phyloP scores from a whole-genome alignment of 2,113 vertebrate genomes.

The Cochlearius cochlearius region DNA sequence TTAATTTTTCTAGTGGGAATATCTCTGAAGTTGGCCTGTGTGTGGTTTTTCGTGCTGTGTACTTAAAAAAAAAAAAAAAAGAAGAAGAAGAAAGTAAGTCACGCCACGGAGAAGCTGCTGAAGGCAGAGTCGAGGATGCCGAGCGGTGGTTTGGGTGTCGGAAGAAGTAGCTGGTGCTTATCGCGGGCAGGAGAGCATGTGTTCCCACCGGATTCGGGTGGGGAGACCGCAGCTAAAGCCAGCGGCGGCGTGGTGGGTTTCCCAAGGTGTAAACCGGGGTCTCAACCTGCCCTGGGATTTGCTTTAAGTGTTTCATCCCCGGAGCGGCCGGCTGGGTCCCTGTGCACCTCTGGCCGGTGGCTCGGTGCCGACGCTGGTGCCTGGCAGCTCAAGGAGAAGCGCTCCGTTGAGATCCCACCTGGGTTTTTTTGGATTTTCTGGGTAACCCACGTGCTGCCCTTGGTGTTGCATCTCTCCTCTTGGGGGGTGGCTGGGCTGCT shows the following conservation, averaged over 20 bases:
- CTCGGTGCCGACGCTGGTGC: neutral
- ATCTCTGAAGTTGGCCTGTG: conserved; percentile 74
- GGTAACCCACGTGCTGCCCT: neutral
- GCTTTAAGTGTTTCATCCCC: neutral
- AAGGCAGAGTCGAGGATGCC: conserved; percentile 33
- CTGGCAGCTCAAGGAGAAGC: neutral
- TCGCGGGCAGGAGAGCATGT: neutral
- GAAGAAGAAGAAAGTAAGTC: neutral
- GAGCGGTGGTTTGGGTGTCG: neutral
- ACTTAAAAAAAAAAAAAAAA: conserved; percentile 38
- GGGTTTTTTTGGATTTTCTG: neutral
- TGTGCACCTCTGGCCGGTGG: rapidly evolving
- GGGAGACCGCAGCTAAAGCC: neutral
- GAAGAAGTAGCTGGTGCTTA: neutral
- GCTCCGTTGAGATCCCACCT: neutral
- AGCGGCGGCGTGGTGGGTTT: neutral
- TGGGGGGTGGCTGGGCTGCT: neutral
- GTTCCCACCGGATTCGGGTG: neutral
- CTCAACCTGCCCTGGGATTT: neutral
- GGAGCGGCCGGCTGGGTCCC: neutral
- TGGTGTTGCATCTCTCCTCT: neutral
- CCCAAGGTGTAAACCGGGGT: neutral
- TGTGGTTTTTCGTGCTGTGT: conserved; percentile 49
- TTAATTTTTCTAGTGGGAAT: conserved; percentile 85
- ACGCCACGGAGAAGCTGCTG: conserved; percentile 27